A percentile compares a stretch with the other conserved stretches of the same genome.
Evolutionary conservation across 2,888 invertebrate species (phyloP).

Genomic region (Lithophane leautieri): DNA sequence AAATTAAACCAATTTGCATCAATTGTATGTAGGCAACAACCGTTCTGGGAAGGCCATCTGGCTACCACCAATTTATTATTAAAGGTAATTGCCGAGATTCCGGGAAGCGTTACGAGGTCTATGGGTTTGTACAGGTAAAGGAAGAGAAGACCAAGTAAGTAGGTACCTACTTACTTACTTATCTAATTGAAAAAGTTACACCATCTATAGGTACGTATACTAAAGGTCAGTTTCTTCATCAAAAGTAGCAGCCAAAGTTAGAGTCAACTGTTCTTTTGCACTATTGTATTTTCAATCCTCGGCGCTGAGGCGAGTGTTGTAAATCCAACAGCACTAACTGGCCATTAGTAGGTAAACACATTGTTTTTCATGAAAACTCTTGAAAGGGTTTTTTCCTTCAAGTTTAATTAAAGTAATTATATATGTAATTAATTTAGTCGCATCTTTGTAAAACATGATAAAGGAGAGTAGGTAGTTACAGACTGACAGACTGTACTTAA

Average conservation of each 20-base stretch:
- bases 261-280: too few relatives aligned
- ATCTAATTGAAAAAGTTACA: neutral
- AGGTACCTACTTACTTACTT: neutral
- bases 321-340: too few relatives aligned
- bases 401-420: neutral
- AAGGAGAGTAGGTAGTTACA: neutral
- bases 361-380: neutral
- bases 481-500: neutral
- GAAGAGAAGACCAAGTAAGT: neutral
- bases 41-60: neutral
- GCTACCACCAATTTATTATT: neutral
- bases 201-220: neutral
- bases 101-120: neutral
- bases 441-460: neutral
- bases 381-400: neutral
- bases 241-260: too few relatives aligned
- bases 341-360: neutral
- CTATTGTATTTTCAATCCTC: too few relatives aligned
- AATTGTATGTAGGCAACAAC: neutral
- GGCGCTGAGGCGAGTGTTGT: too few relatives aligned
- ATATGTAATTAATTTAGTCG: too few relatives aligned
- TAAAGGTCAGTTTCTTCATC: too few relatives aligned
- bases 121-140: neutral
- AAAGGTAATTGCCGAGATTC: neutral
- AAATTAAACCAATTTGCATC: neutral